A percentile compares a stretch with the other conserved stretches of the same genome.
These are phyloP conservation scores for Coendou prehensilis DNA, from an alignment of 2,797 vertebrate genomes.

Conservation along the genomic window DNA sequence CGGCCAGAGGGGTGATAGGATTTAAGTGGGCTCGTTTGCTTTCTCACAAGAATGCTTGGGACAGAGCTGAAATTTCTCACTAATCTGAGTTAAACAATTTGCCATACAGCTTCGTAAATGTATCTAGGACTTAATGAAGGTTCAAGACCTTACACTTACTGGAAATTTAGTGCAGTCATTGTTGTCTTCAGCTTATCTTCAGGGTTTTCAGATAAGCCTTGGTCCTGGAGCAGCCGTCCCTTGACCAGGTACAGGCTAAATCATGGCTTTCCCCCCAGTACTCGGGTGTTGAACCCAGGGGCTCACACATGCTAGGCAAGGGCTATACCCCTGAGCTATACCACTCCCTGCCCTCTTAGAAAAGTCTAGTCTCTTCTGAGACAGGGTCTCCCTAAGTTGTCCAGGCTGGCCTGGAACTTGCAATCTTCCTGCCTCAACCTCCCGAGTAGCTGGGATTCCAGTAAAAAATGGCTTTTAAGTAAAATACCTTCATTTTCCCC, in stretches of 20 bases:
- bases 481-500: background rate
- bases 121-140: background rate
- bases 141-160: background rate
- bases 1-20: background rate
- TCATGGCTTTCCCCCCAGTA: background rate
- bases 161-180: background rate
- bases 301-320: background rate
- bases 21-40: background rate
- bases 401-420: background rate
- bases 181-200: background rate
- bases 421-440: background rate
- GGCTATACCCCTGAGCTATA: background rate
- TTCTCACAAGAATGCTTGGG: slow-evolving; percentile 1
- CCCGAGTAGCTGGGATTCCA: background rate
- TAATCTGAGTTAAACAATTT: background rate
- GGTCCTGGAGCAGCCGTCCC: background rate
- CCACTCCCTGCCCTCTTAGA: background rate
- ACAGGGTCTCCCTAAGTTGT: background rate
- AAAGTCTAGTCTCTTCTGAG: background rate
- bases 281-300: background rate
- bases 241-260: background rate
- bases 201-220: background rate
- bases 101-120: background rate
- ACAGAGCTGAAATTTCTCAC: background rate
- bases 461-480: background rate